A percentile compares a stretch with the other conserved stretches of the same genome.
phyloP scores from a whole-genome alignment of 1,140 invertebrate genomes.

The Drosophila mauritiana region DNA sequence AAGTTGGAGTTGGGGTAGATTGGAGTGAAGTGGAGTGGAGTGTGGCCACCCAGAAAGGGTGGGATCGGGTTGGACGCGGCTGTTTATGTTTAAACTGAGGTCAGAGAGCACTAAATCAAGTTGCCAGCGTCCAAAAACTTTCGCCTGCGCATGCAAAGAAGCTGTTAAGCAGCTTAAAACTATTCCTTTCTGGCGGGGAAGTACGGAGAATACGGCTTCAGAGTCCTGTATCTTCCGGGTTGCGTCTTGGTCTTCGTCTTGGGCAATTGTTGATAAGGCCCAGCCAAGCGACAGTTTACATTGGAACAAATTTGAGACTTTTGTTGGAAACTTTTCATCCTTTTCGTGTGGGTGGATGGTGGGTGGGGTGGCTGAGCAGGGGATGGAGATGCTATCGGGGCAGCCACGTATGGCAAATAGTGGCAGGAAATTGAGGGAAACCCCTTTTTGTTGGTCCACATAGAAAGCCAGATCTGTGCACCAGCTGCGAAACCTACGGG shows the following conservation, averaged over 20 bases:
- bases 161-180: constrained; percentile 84
- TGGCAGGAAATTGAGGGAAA: background rate
- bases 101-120: constrained; percentile 85
- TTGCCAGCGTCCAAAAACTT: constrained; percentile 67
- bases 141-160: constrained; percentile 55
- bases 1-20: no score
- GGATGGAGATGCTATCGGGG: constrained; percentile 53
- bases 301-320: constrained; percentile 81
- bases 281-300: constrained; percentile 80
- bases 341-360: background rate
- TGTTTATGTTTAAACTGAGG: constrained; percentile 84
- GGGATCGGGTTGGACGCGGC: constrained; percentile 45
- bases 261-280: constrained; percentile 79
- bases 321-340: constrained; percentile 62
- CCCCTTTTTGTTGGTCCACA: background rate
- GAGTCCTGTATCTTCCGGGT: background rate
- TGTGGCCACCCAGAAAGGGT: background rate
- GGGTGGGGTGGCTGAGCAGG: background rate
- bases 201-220: background rate
- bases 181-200: constrained; percentile 45
- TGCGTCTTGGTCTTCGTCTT: constrained; percentile 25
- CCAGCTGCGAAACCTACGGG: constrained; percentile 11
- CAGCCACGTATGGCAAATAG: constrained; percentile 59
- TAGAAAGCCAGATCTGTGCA: constrained; percentile 41
- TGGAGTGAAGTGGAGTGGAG: no score